Evolutionary conservation across 1,140 invertebrate species (phyloP).

Genomic region (Drosophila trapezifrons): DNA sequence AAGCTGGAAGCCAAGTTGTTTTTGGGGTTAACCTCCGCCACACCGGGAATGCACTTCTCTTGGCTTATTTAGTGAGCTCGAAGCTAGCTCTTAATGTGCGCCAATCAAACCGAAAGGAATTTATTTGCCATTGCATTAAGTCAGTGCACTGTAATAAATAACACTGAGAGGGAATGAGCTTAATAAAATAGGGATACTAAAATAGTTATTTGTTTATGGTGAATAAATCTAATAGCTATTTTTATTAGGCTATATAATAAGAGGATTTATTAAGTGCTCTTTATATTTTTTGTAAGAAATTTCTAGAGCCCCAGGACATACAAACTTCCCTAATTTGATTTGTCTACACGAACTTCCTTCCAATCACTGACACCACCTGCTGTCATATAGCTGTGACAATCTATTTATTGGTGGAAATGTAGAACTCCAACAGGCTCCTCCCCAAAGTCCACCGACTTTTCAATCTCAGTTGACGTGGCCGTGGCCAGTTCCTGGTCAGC

Average conservation of each 20-base stretch:
- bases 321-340: constrained; percentile 13
- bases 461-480: constrained; percentile 19
- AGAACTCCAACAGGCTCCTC: not conserved
- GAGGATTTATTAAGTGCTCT: too few species aligned
- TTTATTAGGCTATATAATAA: not conserved
- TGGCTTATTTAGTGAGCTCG: constrained; percentile 25
- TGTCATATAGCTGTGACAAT: constrained; percentile 38
- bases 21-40: constrained; percentile 17
- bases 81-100: constrained; percentile 26
- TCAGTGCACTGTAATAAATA: constrained; percentile 3
- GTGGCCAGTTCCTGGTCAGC: constrained; percentile 15
- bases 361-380: constrained; percentile 21
- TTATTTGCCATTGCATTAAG: constrained; percentile 18
- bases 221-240: not conserved
- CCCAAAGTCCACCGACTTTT: constrained; percentile 17
- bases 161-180: not conserved
- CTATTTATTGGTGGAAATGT: not conserved
- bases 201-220: not conserved
- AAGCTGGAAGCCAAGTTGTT: constrained; percentile 28
- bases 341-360: not conserved
- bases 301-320: too few species aligned
- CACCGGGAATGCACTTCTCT: constrained; percentile 39
- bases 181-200: not conserved
- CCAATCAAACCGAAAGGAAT: constrained; percentile 30
- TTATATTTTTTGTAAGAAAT: not conserved